Conservation (phyloP, 2,113 vertebrate species). For the Amphiprion percula region DNA sequence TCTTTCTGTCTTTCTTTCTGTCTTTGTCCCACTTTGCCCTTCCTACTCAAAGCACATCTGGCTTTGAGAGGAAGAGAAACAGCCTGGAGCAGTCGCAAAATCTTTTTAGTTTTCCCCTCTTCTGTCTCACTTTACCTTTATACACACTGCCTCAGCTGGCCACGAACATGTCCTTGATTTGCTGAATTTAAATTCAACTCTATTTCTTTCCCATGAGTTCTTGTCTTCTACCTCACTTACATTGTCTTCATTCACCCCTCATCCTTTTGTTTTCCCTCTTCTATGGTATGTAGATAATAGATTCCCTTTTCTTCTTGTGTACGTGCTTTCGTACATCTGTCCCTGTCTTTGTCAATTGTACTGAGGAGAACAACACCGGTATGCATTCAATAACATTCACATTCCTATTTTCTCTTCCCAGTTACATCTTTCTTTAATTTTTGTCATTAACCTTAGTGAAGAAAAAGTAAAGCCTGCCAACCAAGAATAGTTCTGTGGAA, state of each 20-base stretch:
- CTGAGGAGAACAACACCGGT: slow-evolving; percentile 5
- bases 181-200: slow-evolving; percentile 1
- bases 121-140: slow-evolving; percentile 43
- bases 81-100: slow-evolving; percentile 41
- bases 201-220: not conserved
- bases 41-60: slow-evolving; percentile 51
- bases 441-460: not conserved
- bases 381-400: slow-evolving; percentile 1
- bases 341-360: not conserved
- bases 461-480: not conserved
- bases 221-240: not conserved
- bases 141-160: slow-evolving; percentile 2
- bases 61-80: slow-evolving; percentile 57
- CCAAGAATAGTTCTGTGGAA: not conserved
- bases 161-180: not conserved
- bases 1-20: slow-evolving; percentile 18
- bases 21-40: slow-evolving; percentile 15
- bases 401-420: not conserved
- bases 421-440: not conserved
- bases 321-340: slow-evolving; percentile 15
- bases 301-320: not conserved
- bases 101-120: slow-evolving; percentile 25
- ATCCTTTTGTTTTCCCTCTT: not conserved
- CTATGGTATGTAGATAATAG: not conserved
- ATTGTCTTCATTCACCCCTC: slow-evolving; percentile 11